phyloP scores from a whole-genome alignment of 2,888 invertebrate genomes.

The Eudemis profundana region DNA sequence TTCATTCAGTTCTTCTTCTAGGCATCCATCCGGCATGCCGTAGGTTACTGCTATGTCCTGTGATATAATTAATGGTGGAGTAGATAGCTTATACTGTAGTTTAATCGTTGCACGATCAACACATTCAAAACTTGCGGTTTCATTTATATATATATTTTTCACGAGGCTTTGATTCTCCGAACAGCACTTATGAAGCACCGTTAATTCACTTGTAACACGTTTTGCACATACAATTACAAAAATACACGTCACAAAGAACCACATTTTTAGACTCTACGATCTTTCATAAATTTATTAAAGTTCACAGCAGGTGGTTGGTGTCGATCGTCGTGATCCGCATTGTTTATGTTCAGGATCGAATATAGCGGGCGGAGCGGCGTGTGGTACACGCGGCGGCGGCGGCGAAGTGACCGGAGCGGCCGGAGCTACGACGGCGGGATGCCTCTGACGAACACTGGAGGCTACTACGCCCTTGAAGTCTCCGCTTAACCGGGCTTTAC shows the following conservation, averaged over 20 bases:
- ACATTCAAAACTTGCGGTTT: conserved; percentile 61
- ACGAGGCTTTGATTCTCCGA: conserved; percentile 63
- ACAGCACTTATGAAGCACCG: conserved; percentile 76
- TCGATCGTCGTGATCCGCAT: conserved; percentile 68
- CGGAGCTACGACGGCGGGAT: conserved; percentile 48
- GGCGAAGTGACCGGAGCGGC: conserved; percentile 59
- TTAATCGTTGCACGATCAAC: conserved; percentile 58
- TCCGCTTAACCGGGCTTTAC: conserved; percentile 46
- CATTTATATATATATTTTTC: conserved; percentile 58
- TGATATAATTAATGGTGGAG: conserved; percentile 63
- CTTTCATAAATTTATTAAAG: conserved; percentile 48
- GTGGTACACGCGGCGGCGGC: conserved; percentile 63
- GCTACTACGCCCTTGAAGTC: conserved; percentile 74
- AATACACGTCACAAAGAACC: conserved; percentile 59
- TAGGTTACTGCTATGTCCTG: conserved; percentile 57
- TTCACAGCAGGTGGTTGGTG: conserved; percentile 71
- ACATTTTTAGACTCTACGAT: conserved; percentile 58
- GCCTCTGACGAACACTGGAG: conserved; percentile 58
- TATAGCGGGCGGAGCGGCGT: conserved; percentile 57
- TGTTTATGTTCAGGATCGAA: conserved; percentile 56
- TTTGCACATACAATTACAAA: conserved; percentile 53
- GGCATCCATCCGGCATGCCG: conserved; percentile 66
- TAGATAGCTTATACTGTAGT: conserved; percentile 57
- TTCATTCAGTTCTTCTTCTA: conserved; percentile 55
- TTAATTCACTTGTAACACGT: conserved; percentile 53